Percentiles rank a stretch among this genome's conserved stretches.
phyloP scores from a whole-genome alignment of 1,140 invertebrate genomes.

The Drosophila kohkoa region DNA sequence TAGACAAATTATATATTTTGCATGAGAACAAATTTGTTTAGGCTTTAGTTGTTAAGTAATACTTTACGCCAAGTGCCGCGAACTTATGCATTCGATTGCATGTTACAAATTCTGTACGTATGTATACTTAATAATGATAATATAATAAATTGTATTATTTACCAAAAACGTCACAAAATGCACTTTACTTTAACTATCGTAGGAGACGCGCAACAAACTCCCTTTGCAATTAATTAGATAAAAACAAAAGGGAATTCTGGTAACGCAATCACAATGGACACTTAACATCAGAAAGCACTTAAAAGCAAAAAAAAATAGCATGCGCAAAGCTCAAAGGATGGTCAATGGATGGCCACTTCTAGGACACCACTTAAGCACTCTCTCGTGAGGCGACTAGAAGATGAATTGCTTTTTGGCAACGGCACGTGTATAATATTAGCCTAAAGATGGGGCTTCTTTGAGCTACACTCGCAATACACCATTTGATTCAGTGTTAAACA shows the following conservation, averaged over 20 bases:
- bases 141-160: conserved; percentile 70
- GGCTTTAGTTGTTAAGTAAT: conserved; percentile 51
- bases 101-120: conserved; percentile 48
- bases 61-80: conserved; percentile 24
- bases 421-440: background rate
- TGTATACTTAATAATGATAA: conserved; percentile 32
- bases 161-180: conserved; percentile 57
- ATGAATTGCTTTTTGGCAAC: conserved; percentile 1
- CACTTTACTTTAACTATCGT: conserved; percentile 15
- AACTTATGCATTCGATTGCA: conserved; percentile 33
- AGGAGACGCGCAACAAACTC: background rate
- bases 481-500: too few relatives aligned
- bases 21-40: conserved; percentile 60
- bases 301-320: conserved; percentile 11
- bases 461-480: too few relatives aligned
- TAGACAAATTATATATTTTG: conserved; percentile 60
- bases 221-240: conserved; percentile 26
- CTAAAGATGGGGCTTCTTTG: too few relatives aligned
- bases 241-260: background rate
- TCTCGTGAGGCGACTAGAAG: background rate
- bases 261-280: conserved; percentile 24
- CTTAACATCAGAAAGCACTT: conserved; percentile 54
- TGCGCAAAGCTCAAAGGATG: background rate
- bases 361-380: conserved; percentile 3
- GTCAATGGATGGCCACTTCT: background rate